Percentiles rank a stretch among this genome's conserved stretches.
Evolutionary conservation across 2,797 vertebrate species (phyloP).

Genomic region (Ispidina lecontei): DNA sequence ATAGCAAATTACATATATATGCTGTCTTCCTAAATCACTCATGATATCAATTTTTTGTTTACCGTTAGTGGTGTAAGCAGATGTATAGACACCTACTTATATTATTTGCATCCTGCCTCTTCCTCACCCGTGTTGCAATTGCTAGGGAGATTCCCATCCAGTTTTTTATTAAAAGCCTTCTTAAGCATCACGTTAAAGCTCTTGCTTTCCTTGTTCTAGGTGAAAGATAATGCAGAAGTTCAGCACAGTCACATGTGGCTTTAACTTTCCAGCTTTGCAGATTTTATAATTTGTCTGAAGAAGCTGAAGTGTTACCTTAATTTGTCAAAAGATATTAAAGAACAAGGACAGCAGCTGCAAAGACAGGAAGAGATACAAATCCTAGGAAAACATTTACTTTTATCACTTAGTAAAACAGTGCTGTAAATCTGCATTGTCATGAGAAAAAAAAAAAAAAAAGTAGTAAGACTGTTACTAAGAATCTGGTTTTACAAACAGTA

Average conservation of each 20-base stretch:
- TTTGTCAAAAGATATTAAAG: constrained; percentile 9
- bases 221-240: neutral
- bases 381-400: constrained; percentile 16
- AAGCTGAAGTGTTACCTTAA: neutral
- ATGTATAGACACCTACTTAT: neutral
- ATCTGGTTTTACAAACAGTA: neutral
- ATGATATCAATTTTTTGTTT: neutral
- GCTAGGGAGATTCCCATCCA: neutral
- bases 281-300: neutral
- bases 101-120: neutral
- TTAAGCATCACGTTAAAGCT: neutral
- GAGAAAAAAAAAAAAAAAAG: rapidly evolving
- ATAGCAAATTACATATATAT: neutral
- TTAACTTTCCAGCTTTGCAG: neutral
- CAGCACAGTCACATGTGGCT: neutral
- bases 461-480: neutral
- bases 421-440: neutral
- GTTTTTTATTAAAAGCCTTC: neutral
- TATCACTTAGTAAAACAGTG: neutral
- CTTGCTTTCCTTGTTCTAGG: neutral
- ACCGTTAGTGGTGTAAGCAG: neutral
- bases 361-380: neutral
- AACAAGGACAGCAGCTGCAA: neutral
- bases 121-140: neutral
- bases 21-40: neutral